Evolutionary conservation across 2,113 vertebrate genomes (phyloP), one percentile per base, ranked within the genome.

Genomic region (Cryptomyrus ogoouensis): DNA sequence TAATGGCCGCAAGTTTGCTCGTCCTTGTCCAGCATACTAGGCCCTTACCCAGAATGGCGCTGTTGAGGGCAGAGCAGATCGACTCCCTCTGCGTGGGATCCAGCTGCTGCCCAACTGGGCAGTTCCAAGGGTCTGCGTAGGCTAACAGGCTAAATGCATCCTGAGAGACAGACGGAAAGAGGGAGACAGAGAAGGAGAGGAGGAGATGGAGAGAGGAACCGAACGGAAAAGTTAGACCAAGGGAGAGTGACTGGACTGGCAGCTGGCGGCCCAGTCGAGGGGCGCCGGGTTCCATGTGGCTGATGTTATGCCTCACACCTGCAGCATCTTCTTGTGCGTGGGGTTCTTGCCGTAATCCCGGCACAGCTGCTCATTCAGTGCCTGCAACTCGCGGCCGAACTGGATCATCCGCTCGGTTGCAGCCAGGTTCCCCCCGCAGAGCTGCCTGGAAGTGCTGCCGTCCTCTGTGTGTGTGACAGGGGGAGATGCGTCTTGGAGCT

Each of bases 361-460:
- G 92, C 97, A 97, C 91, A 99, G 96, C 94, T 99, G 97, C 91
- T 99, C 98, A 0, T 97, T 98, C 91, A 99, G 96, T 10, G 95
- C 93, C 95, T 99, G 98, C 94, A 99, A 96, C 94, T 99, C 98
- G 8, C 98, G 96, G 44, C 98, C 98, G 90, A 99, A 99, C 95
- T 99, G 97, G 94, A 99, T 99, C 97, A 99, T 99, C 77, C 98
- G 94, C 94, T 99, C 98, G 0, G 98, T 99, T 93, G 98, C 98
- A 0, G 98, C 98, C 49, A 98, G 98, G 96, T 98, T 98, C 88
- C 98, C 98, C 56, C 97, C 98, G 0, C 97, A 99, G 87, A 99
- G 97, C 95, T 98, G 98, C 93, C 97, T 96, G 92, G 97, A 97
- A 66, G 95, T 95, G 88, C 96, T 97, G 91, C 95, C 94, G 19